Evolutionary conservation across 2,113 vertebrate genomes (phyloP).

Genomic region (Calypte anna): DNA sequence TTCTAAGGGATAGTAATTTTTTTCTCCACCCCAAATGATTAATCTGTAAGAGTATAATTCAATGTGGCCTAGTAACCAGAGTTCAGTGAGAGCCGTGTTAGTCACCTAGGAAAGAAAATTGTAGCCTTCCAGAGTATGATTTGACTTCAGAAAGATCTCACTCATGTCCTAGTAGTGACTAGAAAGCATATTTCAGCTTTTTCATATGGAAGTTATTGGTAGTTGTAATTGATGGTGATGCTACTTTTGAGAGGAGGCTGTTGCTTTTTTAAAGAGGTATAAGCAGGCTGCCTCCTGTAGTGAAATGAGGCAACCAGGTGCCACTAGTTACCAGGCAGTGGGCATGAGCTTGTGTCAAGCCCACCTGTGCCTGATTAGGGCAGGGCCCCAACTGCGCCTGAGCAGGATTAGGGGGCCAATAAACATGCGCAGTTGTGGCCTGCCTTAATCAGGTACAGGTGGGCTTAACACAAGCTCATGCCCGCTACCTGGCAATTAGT

Average conservation of each 20-base stretch:
- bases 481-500: too few species aligned
- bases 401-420: too few species aligned
- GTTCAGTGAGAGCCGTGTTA: background rate
- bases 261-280: background rate
- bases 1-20: background rate
- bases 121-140: background rate
- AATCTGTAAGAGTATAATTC: background rate
- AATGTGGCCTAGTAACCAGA: background rate
- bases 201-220: background rate
- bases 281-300: background rate
- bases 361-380: too few species aligned
- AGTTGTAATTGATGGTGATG: background rate
- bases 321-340: too few species aligned
- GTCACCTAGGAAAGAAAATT: background rate
- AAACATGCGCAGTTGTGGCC: too few species aligned
- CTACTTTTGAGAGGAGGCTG: background rate
- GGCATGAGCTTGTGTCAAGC: too few species aligned
- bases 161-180: background rate
- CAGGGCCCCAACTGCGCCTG: too few species aligned
- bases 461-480: too few species aligned
- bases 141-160: background rate
- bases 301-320: too few species aligned
- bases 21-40: fast-evolving
- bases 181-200: background rate
- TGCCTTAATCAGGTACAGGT: too few species aligned